phyloP scores from a whole-genome alignment of 2,113 vertebrate species.

The Myotis brandtii region DNA sequence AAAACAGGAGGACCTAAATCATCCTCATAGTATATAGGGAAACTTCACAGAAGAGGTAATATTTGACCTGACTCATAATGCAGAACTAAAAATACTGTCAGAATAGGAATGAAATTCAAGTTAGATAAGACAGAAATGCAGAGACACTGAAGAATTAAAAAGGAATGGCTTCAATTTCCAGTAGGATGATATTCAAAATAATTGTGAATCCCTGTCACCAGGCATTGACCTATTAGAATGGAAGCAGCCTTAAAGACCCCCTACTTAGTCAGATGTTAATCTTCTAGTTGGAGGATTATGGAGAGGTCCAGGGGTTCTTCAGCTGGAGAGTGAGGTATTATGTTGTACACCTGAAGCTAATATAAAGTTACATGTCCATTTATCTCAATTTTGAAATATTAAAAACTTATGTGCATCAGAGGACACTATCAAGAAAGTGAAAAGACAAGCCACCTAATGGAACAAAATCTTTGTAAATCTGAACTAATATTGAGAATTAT shows the following conservation, averaged over 20 bases:
- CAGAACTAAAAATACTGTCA: background rate
- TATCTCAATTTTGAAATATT: too few species aligned
- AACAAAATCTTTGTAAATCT: too few species aligned
- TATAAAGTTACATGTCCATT: too few species aligned
- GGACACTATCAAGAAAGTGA: too few species aligned
- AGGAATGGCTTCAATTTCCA: background rate
- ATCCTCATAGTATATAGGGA: background rate
- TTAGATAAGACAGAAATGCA: background rate
- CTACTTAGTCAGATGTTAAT: background rate
- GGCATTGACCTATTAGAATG: background rate
- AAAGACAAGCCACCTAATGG: too few species aligned
- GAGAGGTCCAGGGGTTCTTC: background rate
- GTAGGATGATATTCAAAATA: background rate
- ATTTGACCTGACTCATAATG: background rate
- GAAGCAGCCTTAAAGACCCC: background rate
- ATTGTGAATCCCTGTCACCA: background rate
- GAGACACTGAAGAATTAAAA: background rate
- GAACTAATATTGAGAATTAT: too few species aligned
- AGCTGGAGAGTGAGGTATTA: background rate
- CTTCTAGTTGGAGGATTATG: background rate
- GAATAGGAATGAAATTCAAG: slow-evolving; percentile 17
- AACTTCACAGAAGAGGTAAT: background rate
- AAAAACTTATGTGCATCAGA: too few species aligned
- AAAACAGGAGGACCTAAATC: slow-evolving; percentile 10
- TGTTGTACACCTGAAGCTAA: too few species aligned